Base-by-base conservation (phyloP, 2,113 vertebrate genomes). In the Scophthalmus maximus region DNA sequence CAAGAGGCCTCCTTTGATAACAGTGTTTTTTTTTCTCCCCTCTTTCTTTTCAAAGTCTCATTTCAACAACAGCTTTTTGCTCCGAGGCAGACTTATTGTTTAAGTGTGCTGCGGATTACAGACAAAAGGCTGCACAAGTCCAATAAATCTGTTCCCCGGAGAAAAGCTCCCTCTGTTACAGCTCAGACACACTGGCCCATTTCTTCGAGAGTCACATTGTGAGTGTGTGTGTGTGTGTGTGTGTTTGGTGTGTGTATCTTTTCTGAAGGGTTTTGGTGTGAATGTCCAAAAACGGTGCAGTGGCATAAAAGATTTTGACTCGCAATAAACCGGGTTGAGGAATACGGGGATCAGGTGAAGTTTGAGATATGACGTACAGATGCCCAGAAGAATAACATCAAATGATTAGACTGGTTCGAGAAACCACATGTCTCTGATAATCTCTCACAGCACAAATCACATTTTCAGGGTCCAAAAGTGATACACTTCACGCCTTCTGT, bases 141-240 rank as follows among this genome's bases (percentile, higher is more conserved):
- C 68, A 83, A 73, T 72, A 85, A 84, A 86, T 78, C 62, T 78
- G 71, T 42, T 84, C 77, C 77, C 76, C 5, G 9, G 78, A 78
- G 76, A 71, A 76, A 53, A 57, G 47, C 64, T 65, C 46, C 40
- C 46, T 74, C 50, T 56, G 56, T 73, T 66, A 42, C 64, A 82
- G 76, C 40, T 82, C 74, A 83, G 68, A 83, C 47, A 76, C 44
- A 77, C 50, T 65, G 32, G 58, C 25, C 26, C 11, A 3, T 53
- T 73, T 82, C 40, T 59, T 49, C 56, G 15, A 70, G 49, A n/a
- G 42, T 40, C 14, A 67, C 38, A 55, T 1, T 57, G 53, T 62
- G 14, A 29, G 11, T 27, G 2, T 29, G 34, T 44, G 60, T 26
- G 30, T 42, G 27, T 52, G 56, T 26, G 15, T 40, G 34, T 36